Base-by-base conservation (phyloP, 2,888 invertebrate species). In the Agrochola lota region DNA sequence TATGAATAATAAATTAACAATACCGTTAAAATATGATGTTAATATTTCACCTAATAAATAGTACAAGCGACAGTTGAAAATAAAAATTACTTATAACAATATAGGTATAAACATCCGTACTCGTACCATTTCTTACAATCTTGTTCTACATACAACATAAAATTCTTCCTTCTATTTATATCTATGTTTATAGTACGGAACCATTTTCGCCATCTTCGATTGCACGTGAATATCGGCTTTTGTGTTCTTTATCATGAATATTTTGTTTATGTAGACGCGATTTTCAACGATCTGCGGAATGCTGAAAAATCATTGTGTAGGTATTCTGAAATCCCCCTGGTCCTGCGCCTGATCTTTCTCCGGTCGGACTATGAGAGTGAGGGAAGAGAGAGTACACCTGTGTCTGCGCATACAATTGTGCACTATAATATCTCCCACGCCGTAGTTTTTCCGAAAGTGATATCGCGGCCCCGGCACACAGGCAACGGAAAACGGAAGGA, bases 221-320 rank as follows among this genome's bases (percentile, higher is more conserved):
- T 77, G 64, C 73, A 75, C 74, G 64, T 70, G 79, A 62, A 74
- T 76, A 74, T 77, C 68, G 63, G 71, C 30, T 74, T 57, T 52
- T 55, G 73, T 83, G 81, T 83, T 87, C 76, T 88, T 71, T 79
- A 87, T 83, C 80, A 82, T 23, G 68, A 72, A 73, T 81, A 74
- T 83, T 79, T 78, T 85, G 82, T 88, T 88, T 85, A 85, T 74
- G 40, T 68, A 79, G 49, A 75, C 26, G 55, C 71, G 57, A 80
- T 71, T 77, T n/a, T n/a, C n/a, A 86, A 78, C 78, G 71, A 79
- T 80, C 70, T 73, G 67, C 17, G 75, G 83, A 81, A 84, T 81
- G 83, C 66, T 81, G 70, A 75, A 75, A 72, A 75, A 76, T 78
- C 55, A 69, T 30, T 70, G 26, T 59, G 55, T 60, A 4, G 20